Evolutionary conservation across 2,888 invertebrate species (phyloP), one percentile per base, ranked within the genome.

Genomic region (Cheilosia impressa): DNA sequence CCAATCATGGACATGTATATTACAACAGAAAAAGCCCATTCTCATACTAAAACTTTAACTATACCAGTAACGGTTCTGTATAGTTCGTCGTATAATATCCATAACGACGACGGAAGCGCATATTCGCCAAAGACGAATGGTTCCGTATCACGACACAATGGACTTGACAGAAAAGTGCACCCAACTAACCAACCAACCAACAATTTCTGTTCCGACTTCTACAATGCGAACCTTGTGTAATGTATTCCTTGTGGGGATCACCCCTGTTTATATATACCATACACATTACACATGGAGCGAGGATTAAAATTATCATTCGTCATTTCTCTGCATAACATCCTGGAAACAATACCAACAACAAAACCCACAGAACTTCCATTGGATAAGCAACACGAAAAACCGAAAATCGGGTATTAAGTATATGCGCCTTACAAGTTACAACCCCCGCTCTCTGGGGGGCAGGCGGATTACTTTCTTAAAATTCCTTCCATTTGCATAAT

Each of bases 291-390:
- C 77, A 53, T 73, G 82, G 77, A 81, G 69, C 72, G 81, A 73
- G 85, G 81, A 87, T 55, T 87, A 47, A 69, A 87, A 81, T 87
- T 81, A 81, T 68, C 81, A 87, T 81, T 81, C 63, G 53, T 81
- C 71, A 81, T 84, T 58, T 72, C 45, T 17, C 3, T 45, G 55
- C 71, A 57, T 72, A 72, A 68, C 71, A 66, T 80, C 27, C 80
- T 80, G 84, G 62, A 85, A 80, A 80, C 85, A 76, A 53, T 69
- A 52, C 60, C 45, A 71, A 68, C 47, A 58, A 58, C 19, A 13
- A 52, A 52, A 53, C 58, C 38, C 15, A 38, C 17, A 50, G 43
- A 53, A 58, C 52, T 57, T 60, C 34, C 53, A 47, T 34, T 17
- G 66, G 50, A 31, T 24, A 47, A 62, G 43, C 27, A 62, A 72